Evolutionary conservation across 1,140 invertebrate genomes (phyloP).

Genomic region (Microplitis mediator): DNA sequence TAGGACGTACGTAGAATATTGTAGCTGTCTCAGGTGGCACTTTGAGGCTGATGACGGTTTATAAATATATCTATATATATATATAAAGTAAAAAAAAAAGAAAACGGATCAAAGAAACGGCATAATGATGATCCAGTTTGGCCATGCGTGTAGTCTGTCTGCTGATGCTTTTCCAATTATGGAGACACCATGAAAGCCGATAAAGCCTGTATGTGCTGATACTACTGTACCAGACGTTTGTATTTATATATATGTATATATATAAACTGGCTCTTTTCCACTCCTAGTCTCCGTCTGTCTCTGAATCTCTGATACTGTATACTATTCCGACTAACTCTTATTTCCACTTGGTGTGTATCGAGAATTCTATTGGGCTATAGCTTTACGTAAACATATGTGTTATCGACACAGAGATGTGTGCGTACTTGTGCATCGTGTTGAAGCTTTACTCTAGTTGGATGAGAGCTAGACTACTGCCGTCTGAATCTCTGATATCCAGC

Average conservation of each 20-base stretch:
- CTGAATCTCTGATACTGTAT: neutral
- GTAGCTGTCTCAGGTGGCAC: slow-evolving; percentile 1
- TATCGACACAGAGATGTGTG: neutral
- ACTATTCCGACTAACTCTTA: neutral
- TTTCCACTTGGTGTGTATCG: neutral
- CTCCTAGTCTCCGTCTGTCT: too few species aligned
- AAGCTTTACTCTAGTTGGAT: neutral
- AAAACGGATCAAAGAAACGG: slow-evolving; percentile 21
- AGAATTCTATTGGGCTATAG: neutral
- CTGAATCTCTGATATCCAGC: neutral
- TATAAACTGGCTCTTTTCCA: too few species aligned
- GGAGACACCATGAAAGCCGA: neutral
- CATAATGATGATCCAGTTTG: slow-evolving; percentile 21
- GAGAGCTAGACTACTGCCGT: neutral
- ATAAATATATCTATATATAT: too few species aligned
- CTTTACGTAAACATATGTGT: neutral
- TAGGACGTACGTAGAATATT: neutral
- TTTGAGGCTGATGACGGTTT: neutral
- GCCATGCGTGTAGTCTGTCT: slow-evolving; percentile 17
- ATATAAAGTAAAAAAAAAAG: neutral
- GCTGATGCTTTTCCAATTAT: slow-evolving; percentile 5
- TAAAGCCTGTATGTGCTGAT: neutral
- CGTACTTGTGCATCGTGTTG: neutral
- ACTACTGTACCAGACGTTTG: too few species aligned
- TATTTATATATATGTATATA: too few species aligned